Percentiles rank a stretch among this genome's conserved stretches.
Evolutionary conservation across 2,113 vertebrate species (phyloP).

Genomic region (Thunnus thynnus): DNA sequence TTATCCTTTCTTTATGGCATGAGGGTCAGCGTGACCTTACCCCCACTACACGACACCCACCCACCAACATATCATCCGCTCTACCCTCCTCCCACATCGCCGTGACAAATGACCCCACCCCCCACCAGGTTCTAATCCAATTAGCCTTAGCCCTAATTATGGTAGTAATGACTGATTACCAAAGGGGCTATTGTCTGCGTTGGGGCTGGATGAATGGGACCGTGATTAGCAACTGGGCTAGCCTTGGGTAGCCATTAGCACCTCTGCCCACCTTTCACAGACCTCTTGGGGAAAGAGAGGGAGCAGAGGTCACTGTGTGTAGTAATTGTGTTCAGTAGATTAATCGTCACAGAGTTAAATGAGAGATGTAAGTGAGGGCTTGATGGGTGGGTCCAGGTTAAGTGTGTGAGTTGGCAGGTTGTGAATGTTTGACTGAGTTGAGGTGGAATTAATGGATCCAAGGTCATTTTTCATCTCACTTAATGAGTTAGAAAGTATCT

Average conservation of each 20-base stretch:
- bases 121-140: slow-evolving; percentile 75
- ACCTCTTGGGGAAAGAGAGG: slow-evolving; percentile 48
- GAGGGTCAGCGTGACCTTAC: slow-evolving; percentile 30
- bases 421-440: slow-evolving; percentile 71
- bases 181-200: slow-evolving; percentile 72
- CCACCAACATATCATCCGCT: slow-evolving; percentile 8
- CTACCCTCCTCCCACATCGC: slow-evolving; percentile 11
- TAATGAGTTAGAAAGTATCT: slow-evolving; percentile 61
- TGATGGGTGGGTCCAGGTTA: slow-evolving; percentile 68
- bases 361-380: slow-evolving; percentile 49
- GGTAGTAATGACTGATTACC: slow-evolving; percentile 77
- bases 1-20: slow-evolving; percentile 6
- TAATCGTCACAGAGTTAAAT: slow-evolving; percentile 71
- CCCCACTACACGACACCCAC: slow-evolving; percentile 5
- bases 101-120: slow-evolving; percentile 64
- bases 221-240: slow-evolving; percentile 69
- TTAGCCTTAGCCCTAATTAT: slow-evolving; percentile 78
- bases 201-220: slow-evolving; percentile 61
- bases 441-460: slow-evolving; percentile 61
- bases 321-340: slow-evolving; percentile 76
- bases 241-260: slow-evolving; percentile 73
- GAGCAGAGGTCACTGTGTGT: slow-evolving; percentile 59
- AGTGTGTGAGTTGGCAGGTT: slow-evolving; percentile 62
- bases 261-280: slow-evolving; percentile 62
- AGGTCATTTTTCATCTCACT: slow-evolving; percentile 67